Base-by-base conservation (phyloP, 1,140 invertebrate genomes). In the Diprion similis region DNA sequence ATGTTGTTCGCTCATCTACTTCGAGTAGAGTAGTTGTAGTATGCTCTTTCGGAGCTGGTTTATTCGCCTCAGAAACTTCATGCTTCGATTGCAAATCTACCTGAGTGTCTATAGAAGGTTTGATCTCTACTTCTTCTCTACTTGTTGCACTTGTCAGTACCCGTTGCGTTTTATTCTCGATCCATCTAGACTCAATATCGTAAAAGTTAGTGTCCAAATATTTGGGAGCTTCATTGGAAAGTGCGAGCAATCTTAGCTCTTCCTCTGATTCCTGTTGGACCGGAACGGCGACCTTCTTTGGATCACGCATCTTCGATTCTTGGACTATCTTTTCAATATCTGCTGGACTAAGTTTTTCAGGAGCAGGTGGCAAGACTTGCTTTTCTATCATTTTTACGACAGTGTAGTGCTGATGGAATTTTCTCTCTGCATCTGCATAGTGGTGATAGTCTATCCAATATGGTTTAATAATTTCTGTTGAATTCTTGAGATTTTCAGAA, bases 361-460 rank as follows among this genome's bases (percentile, higher is more conserved):
- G 3, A 59, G 46, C 7, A 6, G n/a, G 11, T 11, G 75, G 74
- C 18, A 72, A 19, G 17, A 75, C 71, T 15, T 79, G 73, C 71
- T 83, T 76, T 77, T 83, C 67, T 10, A 83, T 59, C 11, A 82
- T 13, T 71, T 80, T 73, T 0, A 86, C 75, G 7, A 84, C 79
- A 75, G 81, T 86, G 70, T 81, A 86, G 48, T 73, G 71, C 18
- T 67, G 75, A 70, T 87, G 46, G 71, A 87, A 84, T 70, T 85
- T 69, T 24, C 67, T 79, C 73, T 88, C 86, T 8, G 86, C 86
- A 0, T 78, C 18, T 37, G 73, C 74, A 59, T 86, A 84, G 51
- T 70, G 24, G 59, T 84, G 82, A 77, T 84, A 83, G 73, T 87
- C 78, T 0, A 81, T 46, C 79, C 82, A 82, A 72, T 87, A 87